A percentile compares a stretch with the other conserved stretches of the same genome.
phyloP scores from a whole-genome alignment of 2,797 vertebrate genomes.

The Mastacembelus armatus region DNA sequence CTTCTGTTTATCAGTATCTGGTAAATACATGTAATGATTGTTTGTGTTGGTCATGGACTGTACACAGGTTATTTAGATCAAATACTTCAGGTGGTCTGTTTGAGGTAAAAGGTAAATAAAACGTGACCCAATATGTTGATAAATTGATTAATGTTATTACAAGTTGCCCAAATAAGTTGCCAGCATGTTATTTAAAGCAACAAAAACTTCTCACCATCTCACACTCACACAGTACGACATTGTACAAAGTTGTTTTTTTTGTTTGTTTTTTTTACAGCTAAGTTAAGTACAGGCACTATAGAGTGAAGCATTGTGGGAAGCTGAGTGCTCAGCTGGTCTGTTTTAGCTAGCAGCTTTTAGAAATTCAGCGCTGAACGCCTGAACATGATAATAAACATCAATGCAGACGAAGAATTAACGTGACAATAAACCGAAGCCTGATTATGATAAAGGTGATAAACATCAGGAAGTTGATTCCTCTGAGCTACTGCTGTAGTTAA shows the following conservation, averaged over 20 bases:
- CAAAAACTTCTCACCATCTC: background rate
- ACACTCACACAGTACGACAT: slow-evolving; percentile 37
- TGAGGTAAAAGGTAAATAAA: background rate
- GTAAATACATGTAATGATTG: too few species aligned
- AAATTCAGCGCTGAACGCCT: background rate
- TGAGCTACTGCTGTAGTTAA: slow-evolving; percentile 1
- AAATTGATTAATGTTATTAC: background rate
- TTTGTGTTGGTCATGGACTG: too few species aligned
- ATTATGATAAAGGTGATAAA: background rate
- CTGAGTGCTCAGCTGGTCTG: slow-evolving; percentile 32
- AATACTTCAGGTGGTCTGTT: too few species aligned
- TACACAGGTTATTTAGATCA: too few species aligned
- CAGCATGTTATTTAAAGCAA: slow-evolving; percentile 36
- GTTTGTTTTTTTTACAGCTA: slow-evolving; percentile 20
- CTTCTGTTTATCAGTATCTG: too few species aligned
- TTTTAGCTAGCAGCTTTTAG: slow-evolving; percentile 36
- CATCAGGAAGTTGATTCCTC: background rate
- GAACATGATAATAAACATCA: slow-evolving; percentile 10
- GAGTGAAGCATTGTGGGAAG: slow-evolving; percentile 70
- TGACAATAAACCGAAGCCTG: background rate
- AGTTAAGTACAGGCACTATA: slow-evolving; percentile 63
- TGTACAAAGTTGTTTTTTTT: slow-evolving; percentile 17
- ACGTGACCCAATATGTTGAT: too few species aligned
- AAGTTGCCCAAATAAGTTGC: slow-evolving; percentile 27
- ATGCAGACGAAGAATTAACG: background rate